phyloP scores from a whole-genome alignment of 2,113 vertebrate species.

The Tetrax tetrax region DNA sequence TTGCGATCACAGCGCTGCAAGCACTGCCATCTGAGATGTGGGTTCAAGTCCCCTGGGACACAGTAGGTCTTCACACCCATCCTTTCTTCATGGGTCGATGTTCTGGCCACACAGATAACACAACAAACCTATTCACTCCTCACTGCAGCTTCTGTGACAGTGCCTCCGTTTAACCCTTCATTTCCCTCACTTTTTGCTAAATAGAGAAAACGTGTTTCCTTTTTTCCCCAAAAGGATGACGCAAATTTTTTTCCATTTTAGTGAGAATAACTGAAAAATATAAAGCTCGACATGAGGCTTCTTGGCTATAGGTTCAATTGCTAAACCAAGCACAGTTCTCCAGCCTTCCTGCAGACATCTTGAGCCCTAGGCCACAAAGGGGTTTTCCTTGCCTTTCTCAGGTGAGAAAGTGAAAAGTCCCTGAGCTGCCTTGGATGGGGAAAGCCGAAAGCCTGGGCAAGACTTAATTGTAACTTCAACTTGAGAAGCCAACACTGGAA shows the following conservation, averaged over 20 bases:
- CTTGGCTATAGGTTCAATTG: neutral
- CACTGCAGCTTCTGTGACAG: neutral
- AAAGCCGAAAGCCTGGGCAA: neutral
- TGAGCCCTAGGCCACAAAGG: too few relatives aligned
- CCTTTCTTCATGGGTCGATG: neutral
- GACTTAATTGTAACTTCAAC: neutral
- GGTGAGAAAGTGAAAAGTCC: neutral
- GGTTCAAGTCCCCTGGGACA: neutral
- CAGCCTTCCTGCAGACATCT: neutral
- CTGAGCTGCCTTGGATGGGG: neutral
- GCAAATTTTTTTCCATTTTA: neutral
- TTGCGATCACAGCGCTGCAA: fast-evolving
- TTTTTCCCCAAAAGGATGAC: neutral
- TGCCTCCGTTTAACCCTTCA: neutral
- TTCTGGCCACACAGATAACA: neutral
- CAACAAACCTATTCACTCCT: neutral
- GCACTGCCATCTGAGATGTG: too few relatives aligned
- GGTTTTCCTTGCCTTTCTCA: too few relatives aligned
- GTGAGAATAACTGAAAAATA: neutral
- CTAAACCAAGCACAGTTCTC: neutral
- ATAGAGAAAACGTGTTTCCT: neutral
- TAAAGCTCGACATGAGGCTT: neutral
- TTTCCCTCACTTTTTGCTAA: neutral
- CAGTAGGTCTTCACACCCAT: neutral
- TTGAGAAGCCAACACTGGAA: neutral